Evolutionary conservation across 2,888 invertebrate species (phyloP).

Genomic region (Drosophila prolongata): DNA sequence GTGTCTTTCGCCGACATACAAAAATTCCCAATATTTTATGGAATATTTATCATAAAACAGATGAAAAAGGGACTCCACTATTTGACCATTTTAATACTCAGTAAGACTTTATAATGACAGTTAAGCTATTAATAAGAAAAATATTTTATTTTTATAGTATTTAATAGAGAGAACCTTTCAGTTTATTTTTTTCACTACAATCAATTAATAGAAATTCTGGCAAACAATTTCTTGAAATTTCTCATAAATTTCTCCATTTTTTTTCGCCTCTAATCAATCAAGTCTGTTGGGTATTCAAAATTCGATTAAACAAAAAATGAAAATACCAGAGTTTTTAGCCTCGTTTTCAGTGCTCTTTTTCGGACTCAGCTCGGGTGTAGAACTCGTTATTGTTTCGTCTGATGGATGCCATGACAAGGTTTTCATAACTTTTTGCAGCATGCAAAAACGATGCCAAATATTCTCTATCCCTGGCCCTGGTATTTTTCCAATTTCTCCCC

Average conservation of each 20-base stretch:
- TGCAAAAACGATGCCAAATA: constrained; percentile 24
- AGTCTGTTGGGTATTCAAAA: constrained; percentile 22
- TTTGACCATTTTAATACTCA: no score
- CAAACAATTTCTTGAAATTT: background rate
- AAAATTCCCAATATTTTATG: no score
- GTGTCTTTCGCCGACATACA: no score
- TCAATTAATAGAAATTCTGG: constrained; percentile 3
- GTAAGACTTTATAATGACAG: no score
- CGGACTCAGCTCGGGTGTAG: background rate
- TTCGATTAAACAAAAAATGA: constrained; percentile 11
- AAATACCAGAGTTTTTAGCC: constrained; percentile 4
- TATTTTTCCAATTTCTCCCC: background rate
- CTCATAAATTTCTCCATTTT: constrained; percentile 3
- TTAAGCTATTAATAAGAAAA: no score
- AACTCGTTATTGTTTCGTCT: constrained; percentile 28
- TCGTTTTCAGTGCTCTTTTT: background rate
- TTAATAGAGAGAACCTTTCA: no score
- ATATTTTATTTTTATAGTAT: no score
- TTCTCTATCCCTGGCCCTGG: background rate
- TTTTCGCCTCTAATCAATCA: constrained; percentile 23
- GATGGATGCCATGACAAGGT: constrained; percentile 48
- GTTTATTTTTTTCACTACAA: background rate
- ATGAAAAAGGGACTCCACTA: no score
- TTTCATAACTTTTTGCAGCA: constrained; percentile 55
- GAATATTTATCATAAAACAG: no score